phyloP scores from a whole-genome alignment of 1,140 invertebrate species.

The Euschistus heros region DNA sequence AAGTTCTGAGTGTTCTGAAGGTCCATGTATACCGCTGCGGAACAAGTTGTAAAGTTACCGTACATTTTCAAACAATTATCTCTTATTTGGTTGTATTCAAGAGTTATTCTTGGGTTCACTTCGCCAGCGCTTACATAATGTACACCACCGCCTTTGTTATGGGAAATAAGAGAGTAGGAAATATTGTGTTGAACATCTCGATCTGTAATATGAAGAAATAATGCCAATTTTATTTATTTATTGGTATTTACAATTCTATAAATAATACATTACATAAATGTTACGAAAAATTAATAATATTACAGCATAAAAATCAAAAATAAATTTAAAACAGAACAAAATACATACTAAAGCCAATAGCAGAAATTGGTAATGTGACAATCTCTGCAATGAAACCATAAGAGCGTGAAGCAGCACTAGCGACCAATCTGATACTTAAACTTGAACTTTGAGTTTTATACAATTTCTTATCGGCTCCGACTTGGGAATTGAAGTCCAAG shows the following conservation, averaged over 20 bases:
- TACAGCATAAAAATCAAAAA: background rate
- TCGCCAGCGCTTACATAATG: slow-evolving; percentile 85
- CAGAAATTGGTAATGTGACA: slow-evolving; percentile 83
- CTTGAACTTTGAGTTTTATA: slow-evolving; percentile 65
- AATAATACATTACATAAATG: background rate
- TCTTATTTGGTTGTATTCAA: slow-evolving; percentile 78
- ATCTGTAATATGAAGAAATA: slow-evolving; percentile 47
- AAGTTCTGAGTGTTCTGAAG: slow-evolving; percentile 89
- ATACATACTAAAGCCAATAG: slow-evolving; percentile 73
- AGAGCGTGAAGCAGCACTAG: slow-evolving; percentile 81
- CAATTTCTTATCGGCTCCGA: slow-evolving; percentile 58
- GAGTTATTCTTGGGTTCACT: slow-evolving; percentile 82
- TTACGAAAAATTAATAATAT: background rate
- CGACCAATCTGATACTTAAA: slow-evolving; percentile 83
- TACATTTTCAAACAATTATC: slow-evolving; percentile 84
- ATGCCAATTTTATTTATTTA: background rate
- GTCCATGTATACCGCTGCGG: slow-evolving; percentile 70
- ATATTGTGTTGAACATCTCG: slow-evolving; percentile 86
- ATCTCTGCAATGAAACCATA: slow-evolving; percentile 98
- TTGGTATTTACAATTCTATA: background rate
- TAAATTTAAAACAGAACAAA: background rate
- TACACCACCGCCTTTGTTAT: slow-evolving; percentile 82
- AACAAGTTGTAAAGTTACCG: slow-evolving; percentile 88
- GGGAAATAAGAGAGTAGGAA: slow-evolving; percentile 66
- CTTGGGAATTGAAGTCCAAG: slow-evolving; percentile 60